phyloP scores from a whole-genome alignment of 1,140 invertebrate genomes.

The Drosophila ficusphila region DNA sequence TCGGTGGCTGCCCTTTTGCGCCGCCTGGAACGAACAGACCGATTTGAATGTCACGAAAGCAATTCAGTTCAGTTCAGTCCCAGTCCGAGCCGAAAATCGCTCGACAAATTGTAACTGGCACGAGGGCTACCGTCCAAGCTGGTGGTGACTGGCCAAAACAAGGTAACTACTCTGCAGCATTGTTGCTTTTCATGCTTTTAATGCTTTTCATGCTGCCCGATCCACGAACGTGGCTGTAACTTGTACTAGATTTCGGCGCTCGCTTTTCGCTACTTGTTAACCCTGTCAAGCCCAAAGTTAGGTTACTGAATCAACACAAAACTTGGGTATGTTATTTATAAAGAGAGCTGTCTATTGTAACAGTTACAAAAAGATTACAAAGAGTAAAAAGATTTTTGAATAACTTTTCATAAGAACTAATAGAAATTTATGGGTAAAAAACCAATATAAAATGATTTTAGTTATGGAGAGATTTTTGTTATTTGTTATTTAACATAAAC shows the following conservation, averaged over 20 bases:
- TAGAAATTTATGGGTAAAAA: too few species aligned
- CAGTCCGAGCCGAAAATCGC: conserved; percentile 50
- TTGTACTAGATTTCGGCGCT: conserved; percentile 48
- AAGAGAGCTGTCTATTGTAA: too few species aligned
- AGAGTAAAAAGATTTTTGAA: too few species aligned
- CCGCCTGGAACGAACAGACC: conserved; percentile 38
- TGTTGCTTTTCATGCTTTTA: too few species aligned
- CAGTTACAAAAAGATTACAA: too few species aligned
- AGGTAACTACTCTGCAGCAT: conserved; percentile 42
- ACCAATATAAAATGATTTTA: too few species aligned
- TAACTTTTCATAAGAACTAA: too few species aligned
- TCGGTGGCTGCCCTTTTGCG: conserved; percentile 56
- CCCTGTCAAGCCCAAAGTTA: not conserved
- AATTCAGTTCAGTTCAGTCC: too few species aligned
- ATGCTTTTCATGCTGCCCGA: conserved; percentile 10
- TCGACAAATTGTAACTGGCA: conserved; percentile 52
- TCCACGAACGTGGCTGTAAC: conserved; percentile 41
- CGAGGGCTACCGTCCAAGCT: conserved; percentile 51
- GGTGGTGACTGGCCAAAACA: conserved; percentile 49
- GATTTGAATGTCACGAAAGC: conserved; percentile 72
- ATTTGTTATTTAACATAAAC: too few species aligned
- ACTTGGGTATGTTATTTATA: too few species aligned
- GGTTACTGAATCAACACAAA: not conserved
- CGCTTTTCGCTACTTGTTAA: conserved; percentile 28
- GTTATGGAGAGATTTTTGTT: too few species aligned